These are phyloP conservation scores for Cololabis saira DNA, from an alignment of 2,113 vertebrate species.

Conservation along the genomic window DNA sequence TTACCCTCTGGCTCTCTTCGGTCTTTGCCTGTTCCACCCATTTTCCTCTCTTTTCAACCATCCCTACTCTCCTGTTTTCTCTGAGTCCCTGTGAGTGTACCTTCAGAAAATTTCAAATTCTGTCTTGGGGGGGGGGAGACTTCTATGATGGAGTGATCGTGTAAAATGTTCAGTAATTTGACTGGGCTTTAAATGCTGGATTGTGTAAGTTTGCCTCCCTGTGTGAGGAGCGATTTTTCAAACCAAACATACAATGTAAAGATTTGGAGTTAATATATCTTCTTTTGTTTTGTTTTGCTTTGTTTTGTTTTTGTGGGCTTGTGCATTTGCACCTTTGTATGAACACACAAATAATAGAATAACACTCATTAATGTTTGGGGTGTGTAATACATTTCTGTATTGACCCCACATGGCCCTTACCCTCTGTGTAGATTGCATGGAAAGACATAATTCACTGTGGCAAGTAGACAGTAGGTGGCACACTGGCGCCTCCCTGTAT, in stretches of 20 bases:
- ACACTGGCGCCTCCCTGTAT: conserved; percentile 66
- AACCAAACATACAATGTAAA: conserved; percentile 11
- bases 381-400: conserved; percentile 22
- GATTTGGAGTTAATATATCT: background rate
- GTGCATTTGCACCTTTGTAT: background rate
- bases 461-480: conserved; percentile 37
- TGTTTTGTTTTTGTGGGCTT: background rate
- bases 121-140: too few relatives aligned
- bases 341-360: background rate
- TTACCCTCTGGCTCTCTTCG: conserved; percentile 75
- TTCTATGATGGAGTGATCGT: conserved; percentile 44
- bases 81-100: conserved; percentile 30
- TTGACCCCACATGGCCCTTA: conserved; percentile 9
- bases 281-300: background rate
- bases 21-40: conserved; percentile 76
- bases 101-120: conserved; percentile 44
- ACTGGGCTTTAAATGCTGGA: conserved; percentile 37
- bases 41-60: conserved; percentile 66
- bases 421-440: background rate
- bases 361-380: background rate
- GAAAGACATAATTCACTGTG: conserved; percentile 22
- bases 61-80: conserved; percentile 46
- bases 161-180: conserved; percentile 36
- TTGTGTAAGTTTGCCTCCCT: conserved; percentile 43
- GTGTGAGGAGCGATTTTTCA: conserved; percentile 6